Percentiles rank a stretch among this genome's conserved stretches.
Evolutionary conservation across 2,888 invertebrate species (phyloP).

Genomic region (Cosmia trapezina): DNA sequence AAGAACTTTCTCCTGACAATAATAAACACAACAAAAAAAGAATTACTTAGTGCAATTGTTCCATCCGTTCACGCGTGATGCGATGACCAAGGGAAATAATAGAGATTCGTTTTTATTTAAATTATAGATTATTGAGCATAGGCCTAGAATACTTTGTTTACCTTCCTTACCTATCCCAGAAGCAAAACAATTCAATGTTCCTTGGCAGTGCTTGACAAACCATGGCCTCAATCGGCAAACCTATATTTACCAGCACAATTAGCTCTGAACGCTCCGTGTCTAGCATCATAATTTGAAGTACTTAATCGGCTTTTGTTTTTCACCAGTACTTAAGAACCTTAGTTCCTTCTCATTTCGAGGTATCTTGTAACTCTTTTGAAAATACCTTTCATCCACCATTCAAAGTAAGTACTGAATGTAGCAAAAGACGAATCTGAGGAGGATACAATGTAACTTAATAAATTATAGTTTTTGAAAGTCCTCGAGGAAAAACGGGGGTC

Average conservation of each 20-base stretch:
- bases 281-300: constrained; percentile 5
- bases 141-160: no score
- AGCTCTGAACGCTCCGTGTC: neutral
- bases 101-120: no score
- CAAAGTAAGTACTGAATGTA: neutral
- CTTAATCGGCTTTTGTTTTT: neutral
- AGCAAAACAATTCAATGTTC: constrained; percentile 1
- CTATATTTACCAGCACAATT: constrained; percentile 13
- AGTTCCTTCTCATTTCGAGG: no score
- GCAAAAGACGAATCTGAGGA: neutral
- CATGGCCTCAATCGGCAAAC: constrained; percentile 1
- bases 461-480: neutral
- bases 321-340: no score
- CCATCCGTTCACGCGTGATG: no score
- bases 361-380: no score
- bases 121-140: no score
- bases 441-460: neutral
- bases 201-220: neutral
- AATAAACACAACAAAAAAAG: no score
- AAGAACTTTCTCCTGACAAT: no score
- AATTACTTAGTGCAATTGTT: no score
- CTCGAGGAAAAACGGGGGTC: neutral
- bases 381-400: neutral
- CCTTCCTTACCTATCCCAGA: neutral
- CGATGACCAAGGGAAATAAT: no score